A percentile compares a stretch with the other conserved stretches of the same genome.
phyloP scores from a whole-genome alignment of 2,888 invertebrate species.

The Mythimna ferrago region DNA sequence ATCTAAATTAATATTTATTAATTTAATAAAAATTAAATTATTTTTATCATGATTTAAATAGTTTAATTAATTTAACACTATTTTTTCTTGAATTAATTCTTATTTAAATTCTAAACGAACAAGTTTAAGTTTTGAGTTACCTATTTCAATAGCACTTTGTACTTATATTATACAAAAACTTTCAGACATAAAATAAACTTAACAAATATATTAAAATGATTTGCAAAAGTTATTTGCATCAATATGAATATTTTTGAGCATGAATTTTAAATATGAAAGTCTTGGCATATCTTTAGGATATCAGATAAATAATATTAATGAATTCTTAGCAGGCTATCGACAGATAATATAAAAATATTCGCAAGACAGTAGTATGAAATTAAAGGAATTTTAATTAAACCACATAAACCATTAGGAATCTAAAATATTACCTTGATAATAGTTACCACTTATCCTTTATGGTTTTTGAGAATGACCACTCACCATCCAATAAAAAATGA shows the following conservation, averaged over 20 bases:
- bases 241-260: background rate
- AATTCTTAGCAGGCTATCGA: slow-evolving; percentile 1
- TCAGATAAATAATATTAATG: background rate
- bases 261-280: slow-evolving; percentile 12
- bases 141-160: background rate
- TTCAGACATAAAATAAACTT: background rate
- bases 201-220: slow-evolving; percentile 8
- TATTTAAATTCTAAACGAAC: background rate
- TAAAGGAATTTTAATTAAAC: slow-evolving; percentile 53
- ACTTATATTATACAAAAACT: background rate
- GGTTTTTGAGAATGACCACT: slow-evolving; percentile 53
- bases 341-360: slow-evolving; percentile 6
- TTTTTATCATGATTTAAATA: no score
- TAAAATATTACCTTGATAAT: slow-evolving; percentile 58
- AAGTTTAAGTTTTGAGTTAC: slow-evolving; percentile 8
- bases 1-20: no score
- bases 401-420: slow-evolving; percentile 31
- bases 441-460: slow-evolving; percentile 59
- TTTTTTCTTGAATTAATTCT: no score
- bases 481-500: slow-evolving; percentile 29
- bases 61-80: no score
- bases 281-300: background rate
- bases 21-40: no score
- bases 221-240: slow-evolving; percentile 2
- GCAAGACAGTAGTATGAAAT: slow-evolving; percentile 34